Evolutionary conservation across 2,797 vertebrate species (phyloP).

Genomic region (Euphonia xanthogaster): DNA sequence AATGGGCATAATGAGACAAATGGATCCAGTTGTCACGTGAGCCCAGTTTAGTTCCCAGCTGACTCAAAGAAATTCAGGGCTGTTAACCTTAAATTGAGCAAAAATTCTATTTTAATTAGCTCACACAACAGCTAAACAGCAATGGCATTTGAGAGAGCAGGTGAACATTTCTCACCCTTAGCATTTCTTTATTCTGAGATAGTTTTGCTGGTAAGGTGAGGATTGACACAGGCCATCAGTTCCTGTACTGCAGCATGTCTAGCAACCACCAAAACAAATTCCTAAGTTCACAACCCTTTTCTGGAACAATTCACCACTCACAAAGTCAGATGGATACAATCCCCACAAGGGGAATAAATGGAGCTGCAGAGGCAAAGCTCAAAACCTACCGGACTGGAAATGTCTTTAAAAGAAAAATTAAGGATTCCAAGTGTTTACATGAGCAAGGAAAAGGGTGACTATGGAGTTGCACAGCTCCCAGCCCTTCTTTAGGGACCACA

Average conservation of each 20-base stretch:
- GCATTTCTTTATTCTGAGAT: not conserved
- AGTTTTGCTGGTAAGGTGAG: not conserved
- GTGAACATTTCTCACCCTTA: not conserved
- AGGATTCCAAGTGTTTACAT: not conserved
- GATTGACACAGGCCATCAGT: not conserved
- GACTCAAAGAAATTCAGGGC: not conserved
- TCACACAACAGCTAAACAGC: not conserved
- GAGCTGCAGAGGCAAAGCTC: not conserved
- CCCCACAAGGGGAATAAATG: not conserved
- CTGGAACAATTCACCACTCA: not conserved
- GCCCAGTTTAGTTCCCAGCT: not conserved
- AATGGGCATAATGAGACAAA: slow-evolving; percentile 12
- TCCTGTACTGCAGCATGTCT: not conserved
- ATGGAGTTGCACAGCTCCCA: not conserved
- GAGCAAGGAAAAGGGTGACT: not conserved
- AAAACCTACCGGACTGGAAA: not conserved
- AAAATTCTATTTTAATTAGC: slow-evolving; percentile 13
- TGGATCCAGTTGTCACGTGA: not conserved
- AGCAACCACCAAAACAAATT: not conserved
- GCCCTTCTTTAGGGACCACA: not conserved
- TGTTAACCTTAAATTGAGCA: not conserved
- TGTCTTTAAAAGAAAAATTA: not conserved
- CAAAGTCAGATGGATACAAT: not conserved
- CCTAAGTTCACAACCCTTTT: not conserved
- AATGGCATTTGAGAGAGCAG: not conserved